Evolutionary conservation across 2,113 vertebrate species (phyloP), one percentile per base, ranked within the genome.

Genomic region (Hymenochirus boettgeri): DNA sequence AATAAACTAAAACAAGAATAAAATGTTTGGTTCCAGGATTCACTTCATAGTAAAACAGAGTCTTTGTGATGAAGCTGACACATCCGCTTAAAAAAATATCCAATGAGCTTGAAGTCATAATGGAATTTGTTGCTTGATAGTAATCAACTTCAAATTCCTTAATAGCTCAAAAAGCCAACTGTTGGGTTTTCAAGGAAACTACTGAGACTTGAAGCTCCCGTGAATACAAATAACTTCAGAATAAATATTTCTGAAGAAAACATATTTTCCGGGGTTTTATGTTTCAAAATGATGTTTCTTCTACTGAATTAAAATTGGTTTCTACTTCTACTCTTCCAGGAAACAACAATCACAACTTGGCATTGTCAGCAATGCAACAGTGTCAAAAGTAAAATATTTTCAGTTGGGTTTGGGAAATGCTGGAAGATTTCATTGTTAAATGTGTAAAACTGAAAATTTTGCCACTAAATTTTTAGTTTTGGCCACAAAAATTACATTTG

Each of bases 61-160:
- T 57, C 19, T n/a, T 22, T 8, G 19, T 57, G 19, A 57, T 57
- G 54, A 19, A 35, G 54, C 54, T 57, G 54, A 57, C 31, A 37
- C 54, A 57, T 35, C 17, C 31, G 11, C 18, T 35, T 57, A 35
- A 21, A 24, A 37, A 55, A 57, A 29, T 18, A 22, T 57, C 54
- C 27, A 23, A 22, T 21, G 54, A 57, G 29, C 54, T 35, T 29
- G 27, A 35, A 57, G 29, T 19, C 27, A 57, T 33, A 57, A 37
- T 57, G 54, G 18, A 57, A 57, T 35, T 54, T 54, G 52, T 29
- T 26, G 31, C 37, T 57, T 57, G 9, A 29, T 57, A 19, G 54
- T 57, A 31, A 57, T 57, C 37, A 31, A 57, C 54, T 57, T 57
- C 54, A 57, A 35, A 57, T 57, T 57, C 27, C 54, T 35, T 57